Base-by-base conservation (phyloP, 2,888 invertebrate genomes). In the Pollenia griseotomentosa region DNA sequence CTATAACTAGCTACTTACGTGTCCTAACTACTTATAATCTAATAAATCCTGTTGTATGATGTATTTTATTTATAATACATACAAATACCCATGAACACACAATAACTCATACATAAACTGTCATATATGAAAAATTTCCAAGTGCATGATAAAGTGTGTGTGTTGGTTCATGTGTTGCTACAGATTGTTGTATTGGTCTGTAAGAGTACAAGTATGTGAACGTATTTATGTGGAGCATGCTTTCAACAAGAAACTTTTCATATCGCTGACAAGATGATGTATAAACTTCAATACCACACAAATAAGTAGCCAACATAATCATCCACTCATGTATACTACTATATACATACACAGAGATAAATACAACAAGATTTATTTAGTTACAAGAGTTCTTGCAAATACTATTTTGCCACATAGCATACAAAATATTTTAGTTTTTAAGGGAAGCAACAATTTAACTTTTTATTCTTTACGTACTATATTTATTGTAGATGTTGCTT, bases 221-320 rank as follows among this genome's bases (percentile, higher is more conserved):
- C 23, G 70, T 33, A 44, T 33, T 6, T 40, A 19, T 46, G 48
- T 48, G 55, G 5, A 51, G 0, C 14, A 57, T 40, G 9, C 44
- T 40, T 55, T 16, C 8, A 46, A 40, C 14, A 71, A 75, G 23
- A 73, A 79, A 68, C 57, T 75, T 79, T 78, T 83, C 63, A 46
- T 65, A 75, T 61, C 71, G 79, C 79, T 85, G 83, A 85, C 85
- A 85, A 59, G 70, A 57, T 83, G 82, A 79, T 83, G 61, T 70
- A 75, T 79, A 75, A 83, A 79, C 79, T 75, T 83, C 53, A 75
- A 75, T 79, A 79, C 57, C 74, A 48, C 48, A 68, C 16, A 23
- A 11, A 61, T 42, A 79, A 70, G n/a, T 51, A n/a, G 4, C 12
- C 57, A 48, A 68, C 48, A 68, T 63, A 14, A 53, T 75, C 19